phyloP scores from a whole-genome alignment of 2,113 vertebrate genomes.

The Neolamprologus ventralis region DNA sequence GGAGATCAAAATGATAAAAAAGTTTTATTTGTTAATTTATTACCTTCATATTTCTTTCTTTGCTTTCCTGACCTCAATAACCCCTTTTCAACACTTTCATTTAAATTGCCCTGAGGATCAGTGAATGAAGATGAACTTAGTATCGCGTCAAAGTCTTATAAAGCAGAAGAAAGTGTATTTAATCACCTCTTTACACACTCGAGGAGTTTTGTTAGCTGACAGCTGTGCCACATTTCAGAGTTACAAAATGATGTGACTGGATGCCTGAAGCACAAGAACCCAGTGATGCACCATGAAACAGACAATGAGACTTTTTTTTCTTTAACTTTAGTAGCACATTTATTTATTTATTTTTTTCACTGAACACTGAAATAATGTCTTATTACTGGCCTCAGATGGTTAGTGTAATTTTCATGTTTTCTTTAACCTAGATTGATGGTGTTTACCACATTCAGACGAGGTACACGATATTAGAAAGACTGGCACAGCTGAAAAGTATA shows the following conservation, averaged over 20 bases:
- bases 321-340: background rate
- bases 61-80: background rate
- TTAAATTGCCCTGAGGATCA: background rate
- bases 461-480: background rate
- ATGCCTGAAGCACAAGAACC: background rate
- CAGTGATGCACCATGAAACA: background rate
- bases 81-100: slow-evolving; percentile 10
- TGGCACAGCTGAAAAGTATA: background rate
- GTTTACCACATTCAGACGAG: background rate
- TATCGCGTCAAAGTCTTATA: background rate
- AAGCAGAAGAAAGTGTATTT: slow-evolving; percentile 3
- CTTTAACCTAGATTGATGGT: slow-evolving; percentile 7
- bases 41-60: background rate
- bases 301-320: background rate
- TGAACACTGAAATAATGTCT: background rate
- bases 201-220: slow-evolving; percentile 1
- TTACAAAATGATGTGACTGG: background rate
- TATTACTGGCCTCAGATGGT: background rate
- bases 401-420: background rate
- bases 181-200: slow-evolving; percentile 23
- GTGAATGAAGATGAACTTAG: slow-evolving; percentile 3
- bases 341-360: background rate
- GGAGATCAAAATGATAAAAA: background rate
- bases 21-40: background rate
- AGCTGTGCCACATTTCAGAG: slow-evolving; percentile 16